Percentiles rank a stretch among this genome's conserved stretches.
These are phyloP conservation scores for Brenthis daphne DNA, from an alignment of 2,888 invertebrate species.

Conservation along the genomic window DNA sequence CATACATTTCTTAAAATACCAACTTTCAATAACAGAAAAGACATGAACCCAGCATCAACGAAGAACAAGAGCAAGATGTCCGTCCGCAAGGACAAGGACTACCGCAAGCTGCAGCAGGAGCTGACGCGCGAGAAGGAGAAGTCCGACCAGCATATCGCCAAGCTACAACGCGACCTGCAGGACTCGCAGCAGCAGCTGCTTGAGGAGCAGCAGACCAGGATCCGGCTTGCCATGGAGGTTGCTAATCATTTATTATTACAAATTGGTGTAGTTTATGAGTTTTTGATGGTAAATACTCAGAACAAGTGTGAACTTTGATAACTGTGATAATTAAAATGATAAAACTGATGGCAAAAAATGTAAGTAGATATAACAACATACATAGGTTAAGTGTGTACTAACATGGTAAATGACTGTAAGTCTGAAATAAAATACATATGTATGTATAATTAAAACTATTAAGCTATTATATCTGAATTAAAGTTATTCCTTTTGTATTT, in stretches of 20 bases:
- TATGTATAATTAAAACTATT: too few species aligned
- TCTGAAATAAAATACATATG: too few species aligned
- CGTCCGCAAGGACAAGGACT: slow-evolving; percentile 96
- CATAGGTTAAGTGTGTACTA: too few species aligned
- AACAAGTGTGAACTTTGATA: too few species aligned
- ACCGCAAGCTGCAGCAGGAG: slow-evolving; percentile 96
- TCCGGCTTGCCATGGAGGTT: slow-evolving; percentile 95
- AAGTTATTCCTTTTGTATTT: too few species aligned
- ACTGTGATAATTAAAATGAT: too few species aligned
- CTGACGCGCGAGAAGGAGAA: slow-evolving; percentile 96
- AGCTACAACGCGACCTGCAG: slow-evolving; percentile 92
- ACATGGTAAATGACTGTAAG: too few species aligned
- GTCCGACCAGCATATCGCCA: slow-evolving; percentile 92
- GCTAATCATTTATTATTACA: background rate
- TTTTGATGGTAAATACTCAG: too few species aligned
- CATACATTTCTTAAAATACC: too few species aligned
- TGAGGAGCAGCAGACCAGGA: slow-evolving; percentile 86
- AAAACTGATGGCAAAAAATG: too few species aligned
- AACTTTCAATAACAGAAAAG: slow-evolving; percentile 60
- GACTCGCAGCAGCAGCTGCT: slow-evolving; percentile 91
- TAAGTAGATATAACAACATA: too few species aligned
- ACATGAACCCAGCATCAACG: slow-evolving; percentile 86
- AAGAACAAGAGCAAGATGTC: slow-evolving; percentile 91
- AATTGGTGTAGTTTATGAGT: background rate
- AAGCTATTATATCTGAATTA: too few species aligned